Evolutionary conservation across 2,888 invertebrate genomes (phyloP).

Genomic region (Ischnura elegans): DNA sequence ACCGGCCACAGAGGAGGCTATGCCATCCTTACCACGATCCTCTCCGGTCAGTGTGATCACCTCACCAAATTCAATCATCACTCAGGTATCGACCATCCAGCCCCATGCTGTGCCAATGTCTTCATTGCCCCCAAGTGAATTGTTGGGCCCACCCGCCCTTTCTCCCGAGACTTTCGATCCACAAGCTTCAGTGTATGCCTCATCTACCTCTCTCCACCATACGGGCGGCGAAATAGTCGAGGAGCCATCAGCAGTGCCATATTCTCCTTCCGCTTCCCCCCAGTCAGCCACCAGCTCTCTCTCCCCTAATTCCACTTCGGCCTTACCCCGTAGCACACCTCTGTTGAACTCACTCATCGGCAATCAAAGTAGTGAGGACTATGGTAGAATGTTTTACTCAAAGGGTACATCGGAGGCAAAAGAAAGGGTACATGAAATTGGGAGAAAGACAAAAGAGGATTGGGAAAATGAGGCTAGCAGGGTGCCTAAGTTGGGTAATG

Average conservation of each 20-base stretch:
- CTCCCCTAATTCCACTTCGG: background rate
- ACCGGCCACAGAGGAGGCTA: conserved; percentile 72
- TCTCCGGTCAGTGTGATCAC: conserved; percentile 68
- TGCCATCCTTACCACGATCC: conserved; percentile 68
- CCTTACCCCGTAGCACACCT: conserved; percentile 33
- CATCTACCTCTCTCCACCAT: background rate
- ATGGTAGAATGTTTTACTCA: background rate
- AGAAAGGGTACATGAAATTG: background rate
- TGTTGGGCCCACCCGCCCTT: background rate
- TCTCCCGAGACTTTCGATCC: conserved; percentile 7
- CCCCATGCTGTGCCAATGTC: background rate
- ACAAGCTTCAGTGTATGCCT: background rate
- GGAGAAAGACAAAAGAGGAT: background rate
- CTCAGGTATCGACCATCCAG: conserved; percentile 5
- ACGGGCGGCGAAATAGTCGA: background rate
- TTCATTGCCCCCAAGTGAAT: background rate
- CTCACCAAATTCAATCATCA: conserved; percentile 54
- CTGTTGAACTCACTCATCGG: conserved; percentile 41
- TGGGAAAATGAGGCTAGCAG: background rate
- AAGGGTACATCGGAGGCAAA: background rate
- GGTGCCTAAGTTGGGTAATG: background rate
- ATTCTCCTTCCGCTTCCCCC: background rate
- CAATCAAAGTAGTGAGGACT: conserved; percentile 56
- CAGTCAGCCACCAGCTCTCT: background rate
- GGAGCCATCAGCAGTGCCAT: conserved; percentile 9